Percentiles rank a stretch among this genome's conserved stretches.
These are phyloP conservation scores for Dasyprocta punctata DNA, from an alignment of 2,113 vertebrate species.

Conservation along the genomic window DNA sequence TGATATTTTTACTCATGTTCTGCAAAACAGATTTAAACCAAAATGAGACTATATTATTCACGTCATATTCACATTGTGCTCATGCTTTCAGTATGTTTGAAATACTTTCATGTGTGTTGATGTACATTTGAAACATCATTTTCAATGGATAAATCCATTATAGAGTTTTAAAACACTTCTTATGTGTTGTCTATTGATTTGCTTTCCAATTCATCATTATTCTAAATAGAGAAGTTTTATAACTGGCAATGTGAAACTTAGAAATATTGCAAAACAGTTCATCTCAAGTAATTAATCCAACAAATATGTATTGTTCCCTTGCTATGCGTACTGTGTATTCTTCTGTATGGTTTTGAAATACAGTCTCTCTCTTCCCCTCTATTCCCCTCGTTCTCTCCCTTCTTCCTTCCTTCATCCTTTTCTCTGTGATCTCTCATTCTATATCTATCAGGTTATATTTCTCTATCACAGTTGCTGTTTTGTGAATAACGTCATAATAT, in stretches of 20 bases:
- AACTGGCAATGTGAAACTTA: background rate
- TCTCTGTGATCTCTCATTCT: too few relatives aligned
- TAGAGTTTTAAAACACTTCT: background rate
- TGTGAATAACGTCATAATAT: rapidly evolving
- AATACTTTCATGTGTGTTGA: background rate
- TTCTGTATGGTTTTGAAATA: background rate
- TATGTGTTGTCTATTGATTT: background rate
- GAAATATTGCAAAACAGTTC: background rate
- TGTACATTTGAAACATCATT: background rate
- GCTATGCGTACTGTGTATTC: background rate
- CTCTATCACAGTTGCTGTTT: background rate
- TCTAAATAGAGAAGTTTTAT: background rate
- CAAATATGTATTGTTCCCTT: background rate
- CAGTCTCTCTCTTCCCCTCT: too few relatives aligned
- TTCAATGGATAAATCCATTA: background rate
- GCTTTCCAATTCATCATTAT: background rate
- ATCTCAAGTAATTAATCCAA: background rate
- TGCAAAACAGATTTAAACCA: background rate
- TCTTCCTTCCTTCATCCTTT: rapidly evolving
- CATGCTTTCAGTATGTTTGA: background rate
- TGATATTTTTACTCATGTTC: background rate
- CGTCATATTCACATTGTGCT: background rate
- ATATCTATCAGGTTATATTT: background rate
- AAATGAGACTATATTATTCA: slow-evolving; percentile 13
- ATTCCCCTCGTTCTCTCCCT: background rate